A percentile compares a stretch with the other conserved stretches of the same genome.
Evolutionary conservation across 2,113 vertebrate species (phyloP).

Genomic region (Takifugu bimaculatus): DNA sequence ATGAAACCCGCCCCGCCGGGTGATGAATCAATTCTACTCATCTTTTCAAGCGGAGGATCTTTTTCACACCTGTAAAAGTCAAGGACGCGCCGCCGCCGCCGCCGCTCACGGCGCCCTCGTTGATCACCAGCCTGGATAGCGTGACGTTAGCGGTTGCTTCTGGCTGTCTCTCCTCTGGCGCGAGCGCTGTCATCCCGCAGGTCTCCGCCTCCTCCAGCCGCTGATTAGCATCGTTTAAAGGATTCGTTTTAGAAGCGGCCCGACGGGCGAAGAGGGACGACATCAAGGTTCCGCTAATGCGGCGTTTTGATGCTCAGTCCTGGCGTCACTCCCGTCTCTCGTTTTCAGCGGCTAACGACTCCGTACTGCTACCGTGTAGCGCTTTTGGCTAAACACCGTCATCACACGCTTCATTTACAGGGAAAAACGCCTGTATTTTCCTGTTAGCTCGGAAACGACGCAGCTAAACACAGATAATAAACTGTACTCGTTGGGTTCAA

Average conservation of each 20-base stretch:
- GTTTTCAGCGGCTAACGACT: constrained; percentile 36
- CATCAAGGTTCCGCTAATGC: constrained; percentile 57
- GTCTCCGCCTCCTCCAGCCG: constrained; percentile 25
- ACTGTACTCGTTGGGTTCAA: no score
- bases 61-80: constrained; percentile 13
- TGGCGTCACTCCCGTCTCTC: constrained; percentile 30
- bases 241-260: constrained; percentile 63
- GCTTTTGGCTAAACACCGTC: constrained; percentile 25
- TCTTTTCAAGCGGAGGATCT: background rate
- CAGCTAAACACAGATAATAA: no score
- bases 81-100: constrained; percentile 1
- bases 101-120: background rate
- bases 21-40: background rate
- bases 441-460: no score
- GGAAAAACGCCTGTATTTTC: no score
- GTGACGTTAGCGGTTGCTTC: constrained; percentile 8
- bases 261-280: constrained; percentile 39
- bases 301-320: constrained; percentile 44
- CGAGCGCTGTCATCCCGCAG: background rate
- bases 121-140: no score
- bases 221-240: constrained; percentile 65
- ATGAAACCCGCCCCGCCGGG: no score
- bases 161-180: background rate
- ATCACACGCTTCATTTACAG: background rate
- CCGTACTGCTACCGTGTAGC: constrained; percentile 30